Evolutionary conservation across 2,113 vertebrate genomes (phyloP).

Genomic region (Nothobranchius kuhntae): DNA sequence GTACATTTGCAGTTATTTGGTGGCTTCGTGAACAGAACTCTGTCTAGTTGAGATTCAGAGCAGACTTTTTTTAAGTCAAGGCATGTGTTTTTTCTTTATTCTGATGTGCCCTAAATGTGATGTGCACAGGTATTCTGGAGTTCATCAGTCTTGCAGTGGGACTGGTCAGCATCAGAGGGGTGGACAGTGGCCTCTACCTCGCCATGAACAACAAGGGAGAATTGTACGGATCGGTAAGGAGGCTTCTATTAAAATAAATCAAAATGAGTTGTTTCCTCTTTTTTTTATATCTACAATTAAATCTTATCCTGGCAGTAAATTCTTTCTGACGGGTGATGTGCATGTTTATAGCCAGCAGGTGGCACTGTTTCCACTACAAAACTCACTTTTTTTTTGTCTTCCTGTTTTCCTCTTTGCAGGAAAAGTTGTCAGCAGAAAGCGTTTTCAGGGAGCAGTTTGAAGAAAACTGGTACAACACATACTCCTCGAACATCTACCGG

Average conservation of each 20-base stretch:
- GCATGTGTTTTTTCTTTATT: background rate
- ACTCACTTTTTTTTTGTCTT: constrained; percentile 18
- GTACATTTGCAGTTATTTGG: no score
- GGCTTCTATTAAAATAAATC: background rate
- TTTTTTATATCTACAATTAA: background rate
- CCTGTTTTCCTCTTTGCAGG: constrained; percentile 75
- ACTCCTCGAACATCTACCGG: constrained; percentile 97
- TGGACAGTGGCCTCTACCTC: constrained; percentile 97
- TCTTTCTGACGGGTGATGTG: background rate
- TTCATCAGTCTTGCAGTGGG: constrained; percentile 99
- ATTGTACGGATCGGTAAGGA: constrained; percentile 95
- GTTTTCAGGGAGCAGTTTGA: constrained; percentile 98
- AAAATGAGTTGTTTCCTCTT: background rate
- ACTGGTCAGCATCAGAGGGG: constrained; percentile 98
- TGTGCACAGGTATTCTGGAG: constrained; percentile 92
- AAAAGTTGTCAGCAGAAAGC: constrained; percentile 93
- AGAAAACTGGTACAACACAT: constrained; percentile 99
- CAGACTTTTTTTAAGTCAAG: background rate
- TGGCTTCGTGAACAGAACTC: no score
- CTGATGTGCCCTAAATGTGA: background rate
- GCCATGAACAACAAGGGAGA: constrained; percentile 96
- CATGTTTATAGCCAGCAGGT: constrained; percentile 6
- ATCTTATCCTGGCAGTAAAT: background rate
- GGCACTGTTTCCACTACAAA: constrained; percentile 27
- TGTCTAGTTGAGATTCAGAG: no score